Base-by-base conservation (phyloP, 2,797 vertebrate genomes). In the Takifugu ocellatus region DNA sequence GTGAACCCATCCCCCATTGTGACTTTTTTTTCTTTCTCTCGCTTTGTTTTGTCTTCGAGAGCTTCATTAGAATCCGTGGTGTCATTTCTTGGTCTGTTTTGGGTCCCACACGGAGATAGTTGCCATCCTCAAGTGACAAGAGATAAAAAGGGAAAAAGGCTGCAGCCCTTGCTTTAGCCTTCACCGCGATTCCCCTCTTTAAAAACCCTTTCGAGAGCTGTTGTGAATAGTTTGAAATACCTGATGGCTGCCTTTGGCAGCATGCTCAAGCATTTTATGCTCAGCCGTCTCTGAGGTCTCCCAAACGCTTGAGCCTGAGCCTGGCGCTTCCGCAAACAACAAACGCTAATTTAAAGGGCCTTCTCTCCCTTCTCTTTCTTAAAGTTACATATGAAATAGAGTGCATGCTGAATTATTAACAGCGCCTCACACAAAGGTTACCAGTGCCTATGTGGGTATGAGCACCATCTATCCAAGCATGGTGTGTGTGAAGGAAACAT, bases 321-420 rank as follows among this genome's bases (percentile, higher is more conserved):
- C 72, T 72, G 62, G 48, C 67, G 56, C 72, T 62, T 83, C 76
- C 74, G 71, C 60, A 3, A 42, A 85, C 77, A 85, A 81, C 79
- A 86, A 74, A 65, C 66, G 57, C 72, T 83, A 77, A 87, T 87
- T 85, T 87, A 82, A 84, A 76, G 75, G 61, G 21, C 59, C 63
- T 67, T 59, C 71, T 78, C 68, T 56, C 59, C 66, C 43, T 25
- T 51, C 47, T 68, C 63, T 72, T 63, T 67, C 54, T 65, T 62
- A 64, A 67, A 69, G 74, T 58, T 61, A 78, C 63, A 81, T 74
- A 74, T 64, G 64, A 61, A 59, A 66, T 71, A 61, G 74, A 84
- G 75, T 77, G 70, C 78, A 66, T 61, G 43, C 73, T 80, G 78
- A 84, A 86, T 84, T 84, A 83, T 84, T 83, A 80, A 81, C 58